These are phyloP conservation scores for Callospermophilus lateralis DNA, from an alignment of 2,113 vertebrate genomes.

Conservation along the genomic window DNA sequence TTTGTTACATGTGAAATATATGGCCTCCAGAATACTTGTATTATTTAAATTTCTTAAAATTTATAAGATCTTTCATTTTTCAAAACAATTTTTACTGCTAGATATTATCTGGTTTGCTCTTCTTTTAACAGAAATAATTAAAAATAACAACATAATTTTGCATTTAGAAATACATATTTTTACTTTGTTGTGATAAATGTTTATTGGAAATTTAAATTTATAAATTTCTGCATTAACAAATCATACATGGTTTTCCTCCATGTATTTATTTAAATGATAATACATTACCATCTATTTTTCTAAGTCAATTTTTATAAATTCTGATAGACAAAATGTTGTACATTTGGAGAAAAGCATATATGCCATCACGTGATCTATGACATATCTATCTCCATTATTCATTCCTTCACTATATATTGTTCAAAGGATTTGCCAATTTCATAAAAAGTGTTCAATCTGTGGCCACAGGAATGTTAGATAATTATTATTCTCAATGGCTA, in stretches of 20 bases:
- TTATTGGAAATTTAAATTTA: neutral
- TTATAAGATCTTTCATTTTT: neutral
- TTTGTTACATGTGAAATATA: neutral
- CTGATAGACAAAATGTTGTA: neutral
- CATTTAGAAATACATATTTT: neutral
- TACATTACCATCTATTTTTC: neutral
- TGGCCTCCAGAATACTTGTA: neutral
- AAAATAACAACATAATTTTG: neutral
- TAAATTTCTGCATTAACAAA: neutral
- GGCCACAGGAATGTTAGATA: neutral
- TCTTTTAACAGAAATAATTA: neutral
- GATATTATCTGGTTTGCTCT: neutral
- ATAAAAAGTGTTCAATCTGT: neutral
- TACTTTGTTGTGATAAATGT: neutral
- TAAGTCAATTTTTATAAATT: too few relatives aligned
- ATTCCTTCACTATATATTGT: neutral
- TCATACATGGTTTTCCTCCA: accelerated
- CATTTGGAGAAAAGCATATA: neutral
- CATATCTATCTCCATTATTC: neutral
- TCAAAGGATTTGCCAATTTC: neutral
- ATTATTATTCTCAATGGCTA: neutral
- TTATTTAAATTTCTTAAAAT: neutral
- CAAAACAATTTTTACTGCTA: neutral
- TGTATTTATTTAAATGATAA: neutral
- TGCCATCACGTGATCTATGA: neutral